Conservation (phyloP, 2,888 invertebrate species). For the Noctua janthina region DNA sequence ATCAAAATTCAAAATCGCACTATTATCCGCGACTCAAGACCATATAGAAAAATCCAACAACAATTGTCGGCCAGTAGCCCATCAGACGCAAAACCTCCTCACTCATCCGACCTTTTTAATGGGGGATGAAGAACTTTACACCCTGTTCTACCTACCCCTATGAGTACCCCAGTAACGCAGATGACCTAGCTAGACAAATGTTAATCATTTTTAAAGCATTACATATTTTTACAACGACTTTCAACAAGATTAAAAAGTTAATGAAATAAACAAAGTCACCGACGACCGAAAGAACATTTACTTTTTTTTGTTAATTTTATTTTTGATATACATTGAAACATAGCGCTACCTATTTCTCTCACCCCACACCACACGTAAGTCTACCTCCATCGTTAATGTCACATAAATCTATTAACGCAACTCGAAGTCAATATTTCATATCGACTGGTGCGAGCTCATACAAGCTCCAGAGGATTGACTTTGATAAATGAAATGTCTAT, state of each 20-base stretch:
- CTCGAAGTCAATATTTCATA: slow-evolving; percentile 38
- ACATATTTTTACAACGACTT: neutral
- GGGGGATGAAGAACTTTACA: neutral
- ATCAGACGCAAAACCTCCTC: neutral
- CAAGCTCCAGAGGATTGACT: slow-evolving; percentile 35
- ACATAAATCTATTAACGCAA: slow-evolving; percentile 47
- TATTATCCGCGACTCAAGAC: neutral
- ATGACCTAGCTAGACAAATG: too few relatives aligned
- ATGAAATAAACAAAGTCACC: too few relatives aligned
- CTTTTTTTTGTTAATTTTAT: neutral
- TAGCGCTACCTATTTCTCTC: neutral
- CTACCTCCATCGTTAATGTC: slow-evolving; percentile 22
- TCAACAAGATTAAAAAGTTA: neutral
- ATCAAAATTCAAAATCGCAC: neutral
- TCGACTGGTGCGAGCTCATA: slow-evolving; percentile 22
- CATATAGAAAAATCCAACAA: neutral
- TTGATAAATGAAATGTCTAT: slow-evolving; percentile 53
- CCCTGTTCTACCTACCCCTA: neutral
- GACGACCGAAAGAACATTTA: too few relatives aligned
- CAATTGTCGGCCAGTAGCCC: neutral
- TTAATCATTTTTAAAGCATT: too few relatives aligned
- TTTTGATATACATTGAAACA: neutral
- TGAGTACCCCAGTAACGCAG: neutral
- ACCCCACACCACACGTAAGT: neutral
- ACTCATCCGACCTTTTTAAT: neutral